Conservation (phyloP, 2,888 invertebrate species). For the Spilosoma lubricipeda region DNA sequence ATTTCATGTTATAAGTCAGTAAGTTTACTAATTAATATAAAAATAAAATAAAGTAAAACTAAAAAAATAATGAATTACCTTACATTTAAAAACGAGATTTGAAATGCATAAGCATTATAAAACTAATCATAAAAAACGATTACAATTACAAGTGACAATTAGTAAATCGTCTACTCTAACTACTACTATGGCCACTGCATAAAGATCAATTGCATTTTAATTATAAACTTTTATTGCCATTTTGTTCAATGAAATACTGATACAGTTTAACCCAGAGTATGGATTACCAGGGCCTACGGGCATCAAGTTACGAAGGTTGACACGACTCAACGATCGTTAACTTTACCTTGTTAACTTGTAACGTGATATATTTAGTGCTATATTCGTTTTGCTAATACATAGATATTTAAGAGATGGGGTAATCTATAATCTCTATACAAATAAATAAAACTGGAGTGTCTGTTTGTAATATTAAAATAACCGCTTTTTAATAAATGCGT, state of each 20-base stretch:
- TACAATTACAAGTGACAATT: background rate
- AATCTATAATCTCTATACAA: too few relatives aligned
- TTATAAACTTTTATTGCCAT: background rate
- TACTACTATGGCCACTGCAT: background rate
- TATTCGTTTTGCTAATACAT: background rate
- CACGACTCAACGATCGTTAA: constrained; percentile 53
- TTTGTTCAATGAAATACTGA: background rate
- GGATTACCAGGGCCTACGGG: constrained; percentile 26
- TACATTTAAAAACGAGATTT: too few relatives aligned
- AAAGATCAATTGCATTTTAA: background rate
- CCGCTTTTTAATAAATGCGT: too few relatives aligned
- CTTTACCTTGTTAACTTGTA: constrained; percentile 23
- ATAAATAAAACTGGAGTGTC: too few relatives aligned
- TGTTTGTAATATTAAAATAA: too few relatives aligned
- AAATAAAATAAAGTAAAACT: too few relatives aligned
- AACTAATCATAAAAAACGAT: background rate
- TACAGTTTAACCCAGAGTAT: constrained; percentile 23
- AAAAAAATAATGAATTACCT: too few relatives aligned
- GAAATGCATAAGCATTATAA: too few relatives aligned
- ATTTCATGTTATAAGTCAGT: too few relatives aligned
- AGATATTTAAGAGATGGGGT: too few relatives aligned
- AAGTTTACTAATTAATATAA: too few relatives aligned
- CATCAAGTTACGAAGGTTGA: constrained; percentile 62
- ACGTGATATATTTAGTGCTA: constrained; percentile 9
- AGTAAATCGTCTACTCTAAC: background rate